A percentile compares a stretch with the other conserved stretches of the same genome.
Conservation (phyloP, 2,888 invertebrate species). For the Pyrgus malvae region DNA sequence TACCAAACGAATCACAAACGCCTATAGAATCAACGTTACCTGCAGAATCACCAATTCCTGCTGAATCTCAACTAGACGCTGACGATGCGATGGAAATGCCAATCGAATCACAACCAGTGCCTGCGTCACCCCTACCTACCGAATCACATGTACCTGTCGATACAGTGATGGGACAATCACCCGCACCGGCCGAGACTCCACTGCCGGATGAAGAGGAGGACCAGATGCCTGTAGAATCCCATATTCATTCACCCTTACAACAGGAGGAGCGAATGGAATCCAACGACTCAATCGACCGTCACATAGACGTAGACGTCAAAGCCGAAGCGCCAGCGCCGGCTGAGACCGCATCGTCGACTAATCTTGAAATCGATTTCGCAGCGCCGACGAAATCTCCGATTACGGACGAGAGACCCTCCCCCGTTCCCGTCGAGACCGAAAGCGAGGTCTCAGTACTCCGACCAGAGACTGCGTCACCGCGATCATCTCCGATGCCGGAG, state of each 20-base stretch:
- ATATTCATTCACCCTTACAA: constrained; percentile 29
- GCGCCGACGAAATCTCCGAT: constrained; percentile 30
- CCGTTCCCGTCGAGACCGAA: constrained; percentile 20
- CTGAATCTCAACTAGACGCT: constrained; percentile 36
- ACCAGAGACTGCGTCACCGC: constrained; percentile 30
- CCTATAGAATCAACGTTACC: constrained; percentile 41
- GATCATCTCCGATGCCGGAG: constrained; percentile 24
- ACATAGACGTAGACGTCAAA: background rate
- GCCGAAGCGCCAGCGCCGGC: constrained; percentile 5
- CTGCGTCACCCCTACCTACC: constrained; percentile 35
- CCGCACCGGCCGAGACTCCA: constrained; percentile 10
- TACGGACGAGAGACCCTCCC: constrained; percentile 15
- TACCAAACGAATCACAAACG: constrained; percentile 37
- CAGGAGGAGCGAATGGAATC: constrained; percentile 27
- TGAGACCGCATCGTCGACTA: constrained; percentile 25
- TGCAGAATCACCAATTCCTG: constrained; percentile 42
- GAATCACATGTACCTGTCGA: constrained; percentile 28
- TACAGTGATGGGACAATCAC: constrained; percentile 21
- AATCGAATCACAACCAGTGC: constrained; percentile 32
- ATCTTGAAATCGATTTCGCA: constrained; percentile 33
- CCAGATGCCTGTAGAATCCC: constrained; percentile 17
- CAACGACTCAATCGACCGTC: constrained; percentile 14
- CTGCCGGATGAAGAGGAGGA: constrained; percentile 22
- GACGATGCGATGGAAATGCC: constrained; percentile 43
- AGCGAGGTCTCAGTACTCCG: constrained; percentile 25